These are phyloP conservation scores for Drosophila sproati DNA, from an alignment of 1,140 invertebrate genomes.

Conservation along the genomic window DNA sequence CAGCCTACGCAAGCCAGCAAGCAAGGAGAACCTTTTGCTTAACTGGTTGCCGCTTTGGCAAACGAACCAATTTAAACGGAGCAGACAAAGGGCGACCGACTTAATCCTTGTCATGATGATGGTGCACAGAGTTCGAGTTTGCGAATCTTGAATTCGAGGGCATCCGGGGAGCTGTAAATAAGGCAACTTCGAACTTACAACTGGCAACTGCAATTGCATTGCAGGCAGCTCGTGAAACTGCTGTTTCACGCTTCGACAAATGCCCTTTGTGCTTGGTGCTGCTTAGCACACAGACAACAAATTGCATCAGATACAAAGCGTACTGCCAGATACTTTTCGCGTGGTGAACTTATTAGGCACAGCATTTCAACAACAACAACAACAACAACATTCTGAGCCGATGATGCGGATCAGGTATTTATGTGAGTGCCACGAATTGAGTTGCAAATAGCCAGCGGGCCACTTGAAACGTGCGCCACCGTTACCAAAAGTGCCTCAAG, in stretches of 20 bases:
- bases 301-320: conserved; percentile 56
- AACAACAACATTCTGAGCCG: not conserved
- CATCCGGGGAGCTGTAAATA: conserved; percentile 6
- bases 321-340: conserved; percentile 37
- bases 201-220: conserved; percentile 44
- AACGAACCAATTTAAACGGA: conserved; percentile 80
- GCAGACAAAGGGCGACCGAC: conserved; percentile 53
- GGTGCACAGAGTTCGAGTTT: conserved; percentile 5
- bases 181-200: not conserved
- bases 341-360: conserved; percentile 67
- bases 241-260: conserved; percentile 79
- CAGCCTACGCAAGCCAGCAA: conserved; percentile 50
- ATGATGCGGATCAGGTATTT: conserved; percentile 60
- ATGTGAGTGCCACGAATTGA: conserved; percentile 78
- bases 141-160: conserved; percentile 2
- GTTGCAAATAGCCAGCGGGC: conserved; percentile 72
- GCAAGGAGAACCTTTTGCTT: conserved; percentile 49
- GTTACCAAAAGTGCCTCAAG: conserved; percentile 36
- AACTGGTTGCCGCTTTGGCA: conserved; percentile 36
- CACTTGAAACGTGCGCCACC: conserved; percentile 75
- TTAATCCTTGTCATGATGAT: conserved; percentile 53
- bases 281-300: conserved; percentile 42
- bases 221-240: conserved; percentile 70
- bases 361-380: conserved; percentile 6
- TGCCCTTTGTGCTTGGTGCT: conserved; percentile 60